phyloP scores from a whole-genome alignment of 2,797 vertebrate genomes.

The Pempheris klunzingeri region DNA sequence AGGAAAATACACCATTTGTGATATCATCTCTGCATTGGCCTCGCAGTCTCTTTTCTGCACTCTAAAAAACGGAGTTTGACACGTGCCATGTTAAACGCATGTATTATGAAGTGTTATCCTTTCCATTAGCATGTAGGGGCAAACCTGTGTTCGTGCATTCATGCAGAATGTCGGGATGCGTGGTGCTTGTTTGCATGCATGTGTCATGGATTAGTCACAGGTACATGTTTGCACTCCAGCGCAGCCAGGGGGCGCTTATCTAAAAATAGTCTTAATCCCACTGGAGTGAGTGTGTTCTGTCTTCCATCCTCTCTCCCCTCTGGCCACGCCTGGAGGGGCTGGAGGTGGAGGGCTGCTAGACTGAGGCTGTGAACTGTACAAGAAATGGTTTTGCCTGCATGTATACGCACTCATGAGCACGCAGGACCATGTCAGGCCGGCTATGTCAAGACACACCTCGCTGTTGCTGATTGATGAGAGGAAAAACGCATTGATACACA shows the following conservation, averaged over 20 bases:
- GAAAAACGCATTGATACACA: not conserved
- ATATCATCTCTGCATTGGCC: not conserved
- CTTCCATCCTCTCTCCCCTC: conserved; percentile 58
- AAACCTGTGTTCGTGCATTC: conserved; percentile 22
- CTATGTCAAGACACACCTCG: not conserved
- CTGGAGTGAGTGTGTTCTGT: conserved; percentile 62
- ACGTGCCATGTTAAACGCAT: not conserved
- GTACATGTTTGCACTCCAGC: conserved; percentile 70
- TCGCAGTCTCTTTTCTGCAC: not conserved
- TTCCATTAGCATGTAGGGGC: conserved; percentile 49
- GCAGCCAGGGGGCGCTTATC: conserved; percentile 70
- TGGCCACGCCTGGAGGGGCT: conserved; percentile 57
- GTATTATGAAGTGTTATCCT: not conserved
- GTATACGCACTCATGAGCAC: conserved; percentile 12
- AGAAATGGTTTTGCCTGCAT: conserved; percentile 29
- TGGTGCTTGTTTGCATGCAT: conserved; percentile 43
- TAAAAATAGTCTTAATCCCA: conserved; percentile 77
- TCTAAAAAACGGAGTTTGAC: not conserved
- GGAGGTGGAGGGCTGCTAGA: conserved; percentile 44
- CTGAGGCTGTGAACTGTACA: conserved; percentile 15
- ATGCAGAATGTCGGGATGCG: conserved; percentile 22
- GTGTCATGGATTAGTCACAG: conserved; percentile 74
- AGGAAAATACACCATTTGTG: not conserved
- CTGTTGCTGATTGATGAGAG: not conserved
- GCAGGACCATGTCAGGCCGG: not conserved